These are phyloP conservation scores for Brachypteracias leptosomus DNA, from an alignment of 2,113 vertebrate genomes.

Conservation along the genomic window DNA sequence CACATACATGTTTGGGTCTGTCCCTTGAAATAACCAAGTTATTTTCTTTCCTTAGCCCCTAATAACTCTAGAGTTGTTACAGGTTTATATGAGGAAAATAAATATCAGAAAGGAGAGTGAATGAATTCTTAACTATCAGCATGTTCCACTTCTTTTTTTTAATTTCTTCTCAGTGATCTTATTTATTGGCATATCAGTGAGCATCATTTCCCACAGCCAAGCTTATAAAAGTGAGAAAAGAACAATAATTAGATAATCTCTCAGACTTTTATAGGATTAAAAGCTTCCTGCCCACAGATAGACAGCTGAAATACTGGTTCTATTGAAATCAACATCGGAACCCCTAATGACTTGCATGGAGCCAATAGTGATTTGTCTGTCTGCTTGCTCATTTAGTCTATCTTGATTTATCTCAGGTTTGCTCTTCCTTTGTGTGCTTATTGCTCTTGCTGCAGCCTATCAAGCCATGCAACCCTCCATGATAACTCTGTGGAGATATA, in stretches of 20 bases:
- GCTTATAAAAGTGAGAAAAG: background rate
- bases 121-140: background rate
- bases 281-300: background rate
- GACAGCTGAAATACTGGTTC: slow-evolving; percentile 1
- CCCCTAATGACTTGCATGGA: slow-evolving; percentile 2
- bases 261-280: slow-evolving; percentile 13
- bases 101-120: background rate
- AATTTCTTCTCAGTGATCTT: background rate
- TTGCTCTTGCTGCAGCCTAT: slow-evolving; percentile 43
- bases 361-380: slow-evolving; percentile 46
- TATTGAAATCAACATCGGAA: background rate
- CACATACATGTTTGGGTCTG: background rate
- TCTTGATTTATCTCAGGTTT: slow-evolving; percentile 59
- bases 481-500: slow-evolving; percentile 57
- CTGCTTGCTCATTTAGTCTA: slow-evolving; percentile 33
- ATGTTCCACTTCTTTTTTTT: background rate
- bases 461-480: slow-evolving; percentile 14
- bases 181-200: background rate
- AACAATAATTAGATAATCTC: slow-evolving; percentile 25
- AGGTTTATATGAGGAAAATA: background rate
- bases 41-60: background rate
- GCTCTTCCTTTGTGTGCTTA: slow-evolving; percentile 43
- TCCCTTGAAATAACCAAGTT: background rate
- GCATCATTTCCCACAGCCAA: background rate
- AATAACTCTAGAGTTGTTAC: background rate